These are phyloP conservation scores for Drosophila siamana DNA, from an alignment of 2,888 invertebrate genomes.

Conservation along the genomic window DNA sequence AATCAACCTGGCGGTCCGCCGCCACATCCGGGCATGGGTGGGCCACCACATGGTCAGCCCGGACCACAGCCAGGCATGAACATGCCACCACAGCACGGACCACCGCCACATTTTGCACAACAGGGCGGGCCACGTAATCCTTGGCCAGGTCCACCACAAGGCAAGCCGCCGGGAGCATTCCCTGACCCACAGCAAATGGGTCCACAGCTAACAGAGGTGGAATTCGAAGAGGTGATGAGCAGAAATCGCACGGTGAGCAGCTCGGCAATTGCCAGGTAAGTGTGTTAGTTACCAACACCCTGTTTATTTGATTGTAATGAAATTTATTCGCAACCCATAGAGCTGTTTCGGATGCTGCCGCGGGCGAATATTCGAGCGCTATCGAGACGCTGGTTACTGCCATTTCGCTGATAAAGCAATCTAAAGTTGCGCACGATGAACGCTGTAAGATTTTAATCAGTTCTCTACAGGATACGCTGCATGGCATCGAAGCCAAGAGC, in stretches of 20 bases:
- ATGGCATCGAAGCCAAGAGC: conserved; percentile 98
- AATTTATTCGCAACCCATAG: conserved; percentile 84
- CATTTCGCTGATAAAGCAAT: conserved; percentile 99
- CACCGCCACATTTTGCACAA: conserved; percentile 89
- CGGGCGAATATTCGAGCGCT: conserved; percentile 98
- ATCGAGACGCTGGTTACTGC: conserved; percentile 99
- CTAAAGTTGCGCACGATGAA: conserved; percentile 94
- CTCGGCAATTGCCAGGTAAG: conserved; percentile 93
- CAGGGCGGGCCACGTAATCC: conserved; percentile 90
- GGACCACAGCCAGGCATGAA: conserved; percentile 85
- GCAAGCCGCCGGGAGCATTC: conserved; percentile 84
- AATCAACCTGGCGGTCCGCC: conserved; percentile 88
- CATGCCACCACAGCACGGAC: conserved; percentile 87
- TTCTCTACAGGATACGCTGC: conserved; percentile 97
- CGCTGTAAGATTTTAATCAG: conserved; percentile 99
- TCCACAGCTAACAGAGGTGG: conserved; percentile 93
- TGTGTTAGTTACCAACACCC: neutral
- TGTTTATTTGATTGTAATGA: neutral
- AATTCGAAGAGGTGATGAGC: conserved; percentile 99
- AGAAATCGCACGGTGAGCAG: conserved; percentile 98
- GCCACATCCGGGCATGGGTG: conserved; percentile 86
- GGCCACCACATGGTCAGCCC: conserved; percentile 86
- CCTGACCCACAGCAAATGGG: conserved; percentile 85
- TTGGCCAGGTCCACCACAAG: conserved; percentile 87
- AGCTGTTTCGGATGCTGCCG: conserved; percentile 98